Evolutionary conservation across 2,888 invertebrate species (phyloP), one percentile per base, ranked within the genome.

Genomic region (Hecatera dysodea): DNA sequence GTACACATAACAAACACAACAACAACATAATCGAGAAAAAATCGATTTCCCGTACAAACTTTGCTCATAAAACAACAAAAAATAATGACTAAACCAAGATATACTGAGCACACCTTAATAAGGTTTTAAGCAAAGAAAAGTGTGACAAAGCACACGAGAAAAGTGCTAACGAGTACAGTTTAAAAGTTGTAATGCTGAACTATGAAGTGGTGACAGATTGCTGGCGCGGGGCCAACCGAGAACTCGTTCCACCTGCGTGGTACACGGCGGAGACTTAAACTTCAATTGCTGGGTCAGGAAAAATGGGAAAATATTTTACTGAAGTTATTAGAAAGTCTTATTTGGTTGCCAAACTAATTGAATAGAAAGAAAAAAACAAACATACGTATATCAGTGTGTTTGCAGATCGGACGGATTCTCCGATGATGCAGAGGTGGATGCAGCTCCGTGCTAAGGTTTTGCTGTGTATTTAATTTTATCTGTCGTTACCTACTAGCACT

Each of bases 201-300:
- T 36, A 44, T 68, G 29, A 69, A 60, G 44, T 61, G 7, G 12
- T 64, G 60, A 64, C 77, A 81, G 42, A 44, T 39, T 53, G 33
- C 60, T 78, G 78, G 82, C 83, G 19, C 52, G 15, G 1, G 19
- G 83, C 83, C 83, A 78, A 39, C 24, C n/a, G 55, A 2, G 46
- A 77, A 42, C 78, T 53, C 46, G n/a, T 48, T 70, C 6, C 22
- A 61, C 33, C 52, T 59, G 36, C 8, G 22, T n/a, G 63, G 8
- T 12, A 22, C 48, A 67, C 15, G 12, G 5, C 9, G 11, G 19
- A 52, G 22, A 57, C 39, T 78, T 53, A 48, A 8, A 42, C 29
- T 59, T 7, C 22, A 50, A 59, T 78, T 57, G 17, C 78, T 17
- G 9, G 17, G 12, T 29, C 56, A 22, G 56, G 36, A 22, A 57